Evolutionary conservation across 2,797 vertebrate genomes (phyloP).

Genomic region (Tangara arthus): DNA sequence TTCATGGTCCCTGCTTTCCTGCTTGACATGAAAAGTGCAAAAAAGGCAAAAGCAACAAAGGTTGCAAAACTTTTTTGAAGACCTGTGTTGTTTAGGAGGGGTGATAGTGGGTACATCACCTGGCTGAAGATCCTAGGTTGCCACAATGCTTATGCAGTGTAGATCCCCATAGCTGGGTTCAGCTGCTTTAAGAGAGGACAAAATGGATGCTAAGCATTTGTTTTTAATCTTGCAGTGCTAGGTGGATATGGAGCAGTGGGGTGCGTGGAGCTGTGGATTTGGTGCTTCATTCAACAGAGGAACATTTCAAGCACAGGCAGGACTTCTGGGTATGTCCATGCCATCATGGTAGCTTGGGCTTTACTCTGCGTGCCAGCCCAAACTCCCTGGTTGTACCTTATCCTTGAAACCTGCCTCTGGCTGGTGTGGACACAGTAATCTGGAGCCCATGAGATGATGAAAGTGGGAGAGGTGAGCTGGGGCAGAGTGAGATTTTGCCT

Average conservation of each 20-base stretch:
- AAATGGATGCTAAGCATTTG: neutral
- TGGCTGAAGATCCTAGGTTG: neutral
- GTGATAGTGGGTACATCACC: accelerated
- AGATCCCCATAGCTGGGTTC: neutral
- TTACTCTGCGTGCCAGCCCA: neutral
- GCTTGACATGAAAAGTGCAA: neutral
- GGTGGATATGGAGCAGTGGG: neutral
- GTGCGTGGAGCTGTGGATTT: neutral
- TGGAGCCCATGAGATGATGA: accelerated
- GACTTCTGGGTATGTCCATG: accelerated
- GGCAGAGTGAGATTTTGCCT: neutral
- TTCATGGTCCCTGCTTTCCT: neutral
- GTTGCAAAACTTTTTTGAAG: neutral
- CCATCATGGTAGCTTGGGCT: neutral
- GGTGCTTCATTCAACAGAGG: neutral
- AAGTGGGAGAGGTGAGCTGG: neutral
- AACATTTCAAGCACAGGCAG: neutral
- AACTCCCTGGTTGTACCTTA: neutral
- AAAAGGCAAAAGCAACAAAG: neutral
- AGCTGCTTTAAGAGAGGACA: neutral
- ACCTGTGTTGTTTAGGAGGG: neutral
- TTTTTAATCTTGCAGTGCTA: neutral
- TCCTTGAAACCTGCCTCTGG: neutral
- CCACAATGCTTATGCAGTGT: neutral
- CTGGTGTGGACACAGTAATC: neutral